Conservation (phyloP, 2,113 vertebrate species). For the Microtus montanus region DNA sequence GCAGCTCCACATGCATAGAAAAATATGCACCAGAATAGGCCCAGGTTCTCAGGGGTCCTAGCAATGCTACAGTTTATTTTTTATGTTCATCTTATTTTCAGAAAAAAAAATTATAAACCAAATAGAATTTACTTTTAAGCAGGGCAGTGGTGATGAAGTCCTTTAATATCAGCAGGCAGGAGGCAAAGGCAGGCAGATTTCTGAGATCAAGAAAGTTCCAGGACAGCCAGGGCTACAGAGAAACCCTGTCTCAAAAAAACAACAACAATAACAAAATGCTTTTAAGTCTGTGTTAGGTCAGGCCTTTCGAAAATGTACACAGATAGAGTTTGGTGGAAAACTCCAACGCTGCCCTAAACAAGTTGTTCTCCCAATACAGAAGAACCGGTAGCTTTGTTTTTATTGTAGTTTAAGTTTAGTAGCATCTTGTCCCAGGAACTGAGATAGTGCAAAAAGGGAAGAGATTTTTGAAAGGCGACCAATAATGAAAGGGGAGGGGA, state of each 20-base stretch:
- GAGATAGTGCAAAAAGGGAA: constrained; percentile 30
- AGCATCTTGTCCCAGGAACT: constrained; percentile 18
- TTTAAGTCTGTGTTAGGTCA: not conserved
- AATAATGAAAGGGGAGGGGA: constrained; percentile 63
- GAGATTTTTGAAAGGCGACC: constrained; percentile 41
- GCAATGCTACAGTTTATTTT: not conserved
- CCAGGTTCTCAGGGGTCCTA: not conserved
- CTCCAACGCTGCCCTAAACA: not conserved
- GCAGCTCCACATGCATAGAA: not conserved
- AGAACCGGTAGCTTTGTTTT: constrained; percentile 32
- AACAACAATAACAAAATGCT: not conserved
- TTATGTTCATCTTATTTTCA: constrained; percentile 45
- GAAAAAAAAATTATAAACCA: not conserved
- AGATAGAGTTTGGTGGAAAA: not conserved
- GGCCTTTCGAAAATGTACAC: not conserved
- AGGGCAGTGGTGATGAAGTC: not conserved
- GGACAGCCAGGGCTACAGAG: not conserved
- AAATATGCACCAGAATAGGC: not conserved
- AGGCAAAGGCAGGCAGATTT: not conserved
- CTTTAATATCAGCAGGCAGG: not conserved
- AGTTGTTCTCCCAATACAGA: not conserved
- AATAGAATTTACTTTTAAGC: constrained; percentile 32
- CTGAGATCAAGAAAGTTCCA: not conserved
- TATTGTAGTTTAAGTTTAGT: constrained; percentile 20
- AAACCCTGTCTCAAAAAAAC: not conserved